phyloP scores from a whole-genome alignment of 2,797 vertebrate genomes.

The Limnodromus scolopaceus region DNA sequence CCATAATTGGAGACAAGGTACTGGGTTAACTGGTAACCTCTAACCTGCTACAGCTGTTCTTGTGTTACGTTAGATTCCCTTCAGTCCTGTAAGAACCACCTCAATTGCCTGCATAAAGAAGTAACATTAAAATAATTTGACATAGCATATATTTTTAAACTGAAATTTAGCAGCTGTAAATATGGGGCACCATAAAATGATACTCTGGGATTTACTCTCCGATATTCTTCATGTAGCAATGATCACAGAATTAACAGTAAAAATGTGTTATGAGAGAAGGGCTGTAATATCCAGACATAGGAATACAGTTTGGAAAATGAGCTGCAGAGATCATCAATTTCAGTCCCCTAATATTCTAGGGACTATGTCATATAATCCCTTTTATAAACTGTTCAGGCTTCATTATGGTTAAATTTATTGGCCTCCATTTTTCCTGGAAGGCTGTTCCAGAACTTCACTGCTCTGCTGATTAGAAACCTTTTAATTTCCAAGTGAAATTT shows the following conservation, averaged over 20 bases:
- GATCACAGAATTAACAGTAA: background rate
- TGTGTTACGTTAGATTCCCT: background rate
- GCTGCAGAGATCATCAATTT: background rate
- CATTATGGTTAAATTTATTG: conserved; percentile 48
- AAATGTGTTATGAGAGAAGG: background rate
- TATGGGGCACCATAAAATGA: rapidly evolving
- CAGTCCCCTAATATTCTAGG: background rate
- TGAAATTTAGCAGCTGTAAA: background rate
- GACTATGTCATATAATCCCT: conserved; percentile 20
- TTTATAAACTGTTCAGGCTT: conserved; percentile 65
- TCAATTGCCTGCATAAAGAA: background rate
- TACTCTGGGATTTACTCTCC: background rate
- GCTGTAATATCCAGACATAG: background rate
- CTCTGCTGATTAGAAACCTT: conserved; percentile 60
- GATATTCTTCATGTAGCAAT: background rate
- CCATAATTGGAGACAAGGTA: background rate
- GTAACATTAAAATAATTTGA: background rate
- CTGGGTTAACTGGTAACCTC: background rate
- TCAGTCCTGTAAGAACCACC: background rate
- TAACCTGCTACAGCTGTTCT: background rate
- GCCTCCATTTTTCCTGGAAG: conserved; percentile 40
- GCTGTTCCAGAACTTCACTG: background rate
- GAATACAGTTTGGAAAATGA: background rate
- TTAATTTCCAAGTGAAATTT: conserved; percentile 59
- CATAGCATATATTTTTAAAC: background rate